phyloP scores from a whole-genome alignment of 2,113 vertebrate species.

The Sturnira hondurensis region DNA sequence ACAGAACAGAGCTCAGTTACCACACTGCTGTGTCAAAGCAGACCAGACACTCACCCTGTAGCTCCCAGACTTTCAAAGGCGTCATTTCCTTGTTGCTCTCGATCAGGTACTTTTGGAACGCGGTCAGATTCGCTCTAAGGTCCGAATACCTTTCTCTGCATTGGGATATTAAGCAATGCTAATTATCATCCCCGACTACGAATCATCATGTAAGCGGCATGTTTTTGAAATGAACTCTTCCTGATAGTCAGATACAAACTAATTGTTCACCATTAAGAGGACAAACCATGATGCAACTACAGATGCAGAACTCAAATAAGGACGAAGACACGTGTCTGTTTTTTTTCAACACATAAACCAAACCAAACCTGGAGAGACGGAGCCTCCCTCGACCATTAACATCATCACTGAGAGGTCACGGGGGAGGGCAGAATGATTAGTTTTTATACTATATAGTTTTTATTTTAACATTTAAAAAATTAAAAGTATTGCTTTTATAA shows the following conservation, averaged over 20 bases:
- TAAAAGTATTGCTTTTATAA: background rate
- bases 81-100: conserved; percentile 91
- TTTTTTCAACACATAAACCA: background rate
- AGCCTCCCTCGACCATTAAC: background rate
- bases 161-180: conserved; percentile 54
- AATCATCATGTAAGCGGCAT: background rate
- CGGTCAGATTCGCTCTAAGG: conserved; percentile 85
- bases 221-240: conserved; percentile 21
- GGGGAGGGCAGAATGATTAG: background rate
- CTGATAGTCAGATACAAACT: background rate
- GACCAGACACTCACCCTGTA: conserved; percentile 87
- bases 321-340: background rate
- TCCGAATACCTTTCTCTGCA: conserved; percentile 89
- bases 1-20: background rate
- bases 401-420: background rate
- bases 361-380: background rate
- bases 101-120: conserved; percentile 91
- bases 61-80: conserved; percentile 96
- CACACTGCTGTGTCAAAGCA: background rate
- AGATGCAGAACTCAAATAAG: background rate
- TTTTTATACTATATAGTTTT: background rate
- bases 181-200: background rate
- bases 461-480: background rate
- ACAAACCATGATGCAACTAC: background rate
- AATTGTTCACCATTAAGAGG: background rate